Percentiles rank a stretch among this genome's conserved stretches.
phyloP scores from a whole-genome alignment of 92 coral and sea anemone species.

The Bergia sp. region DNA sequence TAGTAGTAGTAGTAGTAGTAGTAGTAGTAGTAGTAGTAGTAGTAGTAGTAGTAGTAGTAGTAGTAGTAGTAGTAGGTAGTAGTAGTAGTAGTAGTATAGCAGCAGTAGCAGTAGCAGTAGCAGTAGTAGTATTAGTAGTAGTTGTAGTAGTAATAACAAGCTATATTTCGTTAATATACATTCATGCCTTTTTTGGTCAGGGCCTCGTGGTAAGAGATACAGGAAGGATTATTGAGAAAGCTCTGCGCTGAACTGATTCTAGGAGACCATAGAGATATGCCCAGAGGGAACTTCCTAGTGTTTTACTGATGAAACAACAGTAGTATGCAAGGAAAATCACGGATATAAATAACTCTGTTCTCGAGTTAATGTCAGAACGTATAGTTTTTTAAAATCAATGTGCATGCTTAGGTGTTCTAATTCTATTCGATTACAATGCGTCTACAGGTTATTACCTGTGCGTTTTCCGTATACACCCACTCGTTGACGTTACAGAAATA shows the following conservation, averaged over 20 bases:
- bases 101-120: too few relatives aligned
- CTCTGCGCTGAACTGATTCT: constrained; percentile 2
- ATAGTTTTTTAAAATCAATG: too few relatives aligned
- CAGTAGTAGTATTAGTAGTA: too few relatives aligned
- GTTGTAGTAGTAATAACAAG: too few relatives aligned
- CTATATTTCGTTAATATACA: too few relatives aligned
- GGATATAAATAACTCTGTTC: background rate
- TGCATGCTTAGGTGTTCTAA: background rate
- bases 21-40: too few relatives aligned
- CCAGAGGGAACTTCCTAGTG: background rate
- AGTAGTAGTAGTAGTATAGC: too few relatives aligned
- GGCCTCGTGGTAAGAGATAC: background rate
- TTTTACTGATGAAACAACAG: background rate
- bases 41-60: too few relatives aligned
- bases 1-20: too few relatives aligned
- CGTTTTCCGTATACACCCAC: background rate
- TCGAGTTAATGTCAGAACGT: background rate
- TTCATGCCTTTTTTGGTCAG: too few relatives aligned
- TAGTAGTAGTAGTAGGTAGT: too few relatives aligned
- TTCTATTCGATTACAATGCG: too few relatives aligned
- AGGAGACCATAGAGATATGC: background rate
- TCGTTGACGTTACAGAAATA: background rate
- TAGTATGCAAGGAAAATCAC: background rate
- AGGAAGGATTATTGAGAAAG: background rate
- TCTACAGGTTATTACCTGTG: background rate